Percentiles rank a stretch among this genome's conserved stretches.
Evolutionary conservation across 2,797 vertebrate genomes (phyloP).

Genomic region (Fistularia commersonii): DNA sequence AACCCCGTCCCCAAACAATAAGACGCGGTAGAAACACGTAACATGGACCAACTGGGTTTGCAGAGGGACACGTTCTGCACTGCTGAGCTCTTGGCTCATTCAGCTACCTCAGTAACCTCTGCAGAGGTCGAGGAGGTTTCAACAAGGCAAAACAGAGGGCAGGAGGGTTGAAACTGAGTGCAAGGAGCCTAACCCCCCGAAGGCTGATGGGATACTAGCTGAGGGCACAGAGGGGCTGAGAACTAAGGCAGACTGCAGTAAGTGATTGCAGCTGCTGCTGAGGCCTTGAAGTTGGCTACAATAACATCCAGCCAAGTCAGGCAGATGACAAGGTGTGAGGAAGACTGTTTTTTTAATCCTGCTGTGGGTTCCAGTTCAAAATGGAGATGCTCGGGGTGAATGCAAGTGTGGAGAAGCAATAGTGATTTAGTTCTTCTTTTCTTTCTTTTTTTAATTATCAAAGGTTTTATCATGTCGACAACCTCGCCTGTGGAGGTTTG

Average conservation of each 20-base stretch:
- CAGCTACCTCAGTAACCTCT: conserved; percentile 56
- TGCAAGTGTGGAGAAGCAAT: conserved; percentile 4
- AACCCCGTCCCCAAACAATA: conserved; percentile 45
- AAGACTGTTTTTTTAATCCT: conserved; percentile 64
- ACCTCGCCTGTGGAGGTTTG: too few relatives aligned
- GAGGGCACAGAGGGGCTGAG: conserved; percentile 66
- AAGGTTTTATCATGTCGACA: too few relatives aligned
- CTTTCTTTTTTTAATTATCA: neutral
- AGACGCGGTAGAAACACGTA: conserved; percentile 36
- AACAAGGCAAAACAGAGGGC: conserved; percentile 51
- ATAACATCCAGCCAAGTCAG: conserved; percentile 76
- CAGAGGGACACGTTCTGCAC: conserved; percentile 28
- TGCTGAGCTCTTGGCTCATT: conserved; percentile 30
- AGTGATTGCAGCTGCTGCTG: conserved; percentile 77
- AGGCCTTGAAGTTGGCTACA: conserved; percentile 80
- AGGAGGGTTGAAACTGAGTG: conserved; percentile 65
- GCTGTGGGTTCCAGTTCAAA: conserved; percentile 48
- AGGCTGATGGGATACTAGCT: conserved; percentile 71
- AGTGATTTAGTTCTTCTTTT: neutral
- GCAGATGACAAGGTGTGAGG: conserved; percentile 74
- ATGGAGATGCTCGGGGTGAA: conserved; percentile 32
- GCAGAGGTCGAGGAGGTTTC: conserved; percentile 61
- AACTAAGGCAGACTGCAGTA: conserved; percentile 66
- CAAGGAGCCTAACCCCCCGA: conserved; percentile 60
- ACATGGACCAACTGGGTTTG: conserved; percentile 46